phyloP scores from a whole-genome alignment of 2,113 vertebrate species.

The Cygnus buccinator region DNA sequence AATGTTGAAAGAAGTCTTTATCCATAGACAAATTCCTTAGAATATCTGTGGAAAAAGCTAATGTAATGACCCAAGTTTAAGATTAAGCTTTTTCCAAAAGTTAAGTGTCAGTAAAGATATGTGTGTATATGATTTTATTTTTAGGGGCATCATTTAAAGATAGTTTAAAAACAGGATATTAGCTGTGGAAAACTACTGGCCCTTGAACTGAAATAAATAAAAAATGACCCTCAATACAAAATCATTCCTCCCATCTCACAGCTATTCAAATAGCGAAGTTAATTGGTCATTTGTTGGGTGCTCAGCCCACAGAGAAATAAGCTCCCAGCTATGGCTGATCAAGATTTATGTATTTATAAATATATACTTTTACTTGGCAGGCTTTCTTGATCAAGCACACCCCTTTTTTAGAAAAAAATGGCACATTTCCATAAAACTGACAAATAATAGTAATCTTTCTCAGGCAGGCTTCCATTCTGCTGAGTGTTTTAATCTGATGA shows the following conservation, averaged over 20 bases:
- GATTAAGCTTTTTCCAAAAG: not conserved
- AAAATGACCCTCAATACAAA: constrained; percentile 45
- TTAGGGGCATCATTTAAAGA: constrained; percentile 47
- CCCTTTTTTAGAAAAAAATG: constrained; percentile 44
- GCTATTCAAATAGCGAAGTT: constrained; percentile 40
- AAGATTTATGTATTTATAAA: constrained; percentile 65
- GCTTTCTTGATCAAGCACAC: constrained; percentile 34
- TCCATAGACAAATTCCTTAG: not conserved
- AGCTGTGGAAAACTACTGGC: constrained; percentile 54
- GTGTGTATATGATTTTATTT: constrained; percentile 30
- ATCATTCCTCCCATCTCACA: constrained; percentile 33
- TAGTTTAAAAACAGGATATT: constrained; percentile 56
- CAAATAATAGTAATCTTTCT: constrained; percentile 50
- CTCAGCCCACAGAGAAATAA: constrained; percentile 11
- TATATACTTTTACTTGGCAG: constrained; percentile 42
- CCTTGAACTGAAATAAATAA: constrained; percentile 60
- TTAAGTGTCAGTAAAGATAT: constrained; percentile 14
- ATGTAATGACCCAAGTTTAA: not conserved
- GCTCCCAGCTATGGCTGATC: constrained; percentile 11
- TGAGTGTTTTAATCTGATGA: constrained; percentile 21
- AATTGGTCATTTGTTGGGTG: constrained; percentile 46
- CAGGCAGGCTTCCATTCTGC: constrained; percentile 30
- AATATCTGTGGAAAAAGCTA: not conserved
- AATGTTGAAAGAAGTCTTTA: not conserved
- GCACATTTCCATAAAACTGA: constrained; percentile 53